Evolutionary conservation across 2,888 invertebrate species (phyloP).

Genomic region (Venusia cambrica): DNA sequence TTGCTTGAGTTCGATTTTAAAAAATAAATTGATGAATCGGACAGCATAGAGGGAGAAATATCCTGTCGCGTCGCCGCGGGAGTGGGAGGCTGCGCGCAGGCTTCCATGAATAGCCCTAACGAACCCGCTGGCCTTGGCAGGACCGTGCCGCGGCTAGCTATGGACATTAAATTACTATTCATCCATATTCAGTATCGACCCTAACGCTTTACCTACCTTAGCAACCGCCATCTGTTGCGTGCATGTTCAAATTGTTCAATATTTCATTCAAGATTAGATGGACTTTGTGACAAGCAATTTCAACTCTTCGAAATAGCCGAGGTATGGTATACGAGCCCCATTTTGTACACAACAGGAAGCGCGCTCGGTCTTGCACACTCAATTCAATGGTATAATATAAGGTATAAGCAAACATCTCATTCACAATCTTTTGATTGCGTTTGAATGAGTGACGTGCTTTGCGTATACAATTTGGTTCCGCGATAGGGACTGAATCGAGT

Average conservation of each 20-base stretch:
- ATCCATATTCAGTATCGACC: slow-evolving; percentile 18
- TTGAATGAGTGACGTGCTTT: slow-evolving; percentile 75
- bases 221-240: slow-evolving; percentile 13
- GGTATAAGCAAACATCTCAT: slow-evolving; percentile 76
- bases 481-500: slow-evolving; percentile 74
- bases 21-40: slow-evolving; percentile 68
- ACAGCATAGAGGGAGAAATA: slow-evolving; percentile 65
- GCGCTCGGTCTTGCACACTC: slow-evolving; percentile 39
- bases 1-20: slow-evolving; percentile 57
- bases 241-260: slow-evolving; percentile 24
- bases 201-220: slow-evolving; percentile 10
- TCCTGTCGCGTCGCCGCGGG: slow-evolving; percentile 62
- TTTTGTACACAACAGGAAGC: slow-evolving; percentile 59
- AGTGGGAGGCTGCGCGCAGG: slow-evolving; percentile 57
- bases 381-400: slow-evolving; percentile 42
- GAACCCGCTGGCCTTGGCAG: slow-evolving; percentile 76
- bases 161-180: slow-evolving; percentile 24
- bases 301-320: background rate
- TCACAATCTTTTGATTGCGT: slow-evolving; percentile 75
- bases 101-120: slow-evolving; percentile 79
- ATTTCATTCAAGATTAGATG: slow-evolving; percentile 7
- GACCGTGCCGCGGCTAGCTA: slow-evolving; percentile 37
- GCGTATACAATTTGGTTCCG: slow-evolving; percentile 67
- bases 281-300: slow-evolving; percentile 1
- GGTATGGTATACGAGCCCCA: slow-evolving; percentile 13